phyloP scores from a whole-genome alignment of 2,113 vertebrate species.

The Corythoichthys haematopterus region DNA sequence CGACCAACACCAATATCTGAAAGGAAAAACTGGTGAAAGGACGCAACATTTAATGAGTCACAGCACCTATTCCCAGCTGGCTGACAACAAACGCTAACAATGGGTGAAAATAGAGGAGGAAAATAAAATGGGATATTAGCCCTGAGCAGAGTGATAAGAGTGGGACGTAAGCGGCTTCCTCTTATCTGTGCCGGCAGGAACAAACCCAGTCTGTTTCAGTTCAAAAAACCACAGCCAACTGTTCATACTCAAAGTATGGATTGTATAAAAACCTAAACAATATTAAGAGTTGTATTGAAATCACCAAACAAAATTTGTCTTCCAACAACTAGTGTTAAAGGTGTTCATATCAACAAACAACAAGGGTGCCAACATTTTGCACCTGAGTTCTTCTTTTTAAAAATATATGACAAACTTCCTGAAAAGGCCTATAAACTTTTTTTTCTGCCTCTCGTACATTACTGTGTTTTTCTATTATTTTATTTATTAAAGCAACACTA shows the following conservation, averaged over 20 bases:
- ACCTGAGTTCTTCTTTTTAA: too few relatives aligned
- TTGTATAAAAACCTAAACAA: not conserved
- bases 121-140: slow-evolving; percentile 65
- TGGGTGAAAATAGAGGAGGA: slow-evolving; percentile 41
- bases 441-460: too few relatives aligned
- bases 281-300: not conserved
- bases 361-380: too few relatives aligned
- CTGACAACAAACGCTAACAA: slow-evolving; percentile 49
- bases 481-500: too few relatives aligned
- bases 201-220: slow-evolving; percentile 53
- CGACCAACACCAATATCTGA: not conserved
- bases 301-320: not conserved
- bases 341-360: too few relatives aligned
- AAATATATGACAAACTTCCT: too few relatives aligned
- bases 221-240: slow-evolving; percentile 14
- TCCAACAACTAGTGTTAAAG: too few relatives aligned
- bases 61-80: slow-evolving; percentile 33
- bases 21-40: slow-evolving; percentile 15
- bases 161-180: slow-evolving; percentile 66
- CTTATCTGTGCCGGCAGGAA: slow-evolving; percentile 68
- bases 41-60: slow-evolving; percentile 33
- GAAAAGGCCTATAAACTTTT: too few relatives aligned
- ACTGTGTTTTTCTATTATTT: too few relatives aligned
- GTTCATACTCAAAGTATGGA: not conserved
- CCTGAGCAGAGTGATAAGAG: slow-evolving; percentile 63